Percentiles rank a stretch among this genome's conserved stretches.
These are phyloP conservation scores for Brachypodius melanocephalos DNA, from an alignment of 2,113 vertebrate species.

Conservation along the genomic window DNA sequence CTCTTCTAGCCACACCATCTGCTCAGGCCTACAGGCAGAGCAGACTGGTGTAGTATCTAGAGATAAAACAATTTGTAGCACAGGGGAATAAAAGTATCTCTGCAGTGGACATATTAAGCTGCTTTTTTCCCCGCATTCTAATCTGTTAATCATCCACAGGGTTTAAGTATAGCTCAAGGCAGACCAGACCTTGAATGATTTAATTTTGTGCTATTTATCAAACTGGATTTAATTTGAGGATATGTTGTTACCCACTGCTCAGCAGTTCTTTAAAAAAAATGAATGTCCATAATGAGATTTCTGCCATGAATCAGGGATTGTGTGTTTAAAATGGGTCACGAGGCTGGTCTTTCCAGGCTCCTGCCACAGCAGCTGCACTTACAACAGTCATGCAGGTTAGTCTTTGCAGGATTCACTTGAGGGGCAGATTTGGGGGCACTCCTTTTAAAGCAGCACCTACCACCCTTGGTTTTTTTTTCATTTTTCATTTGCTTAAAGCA, in stretches of 20 bases:
- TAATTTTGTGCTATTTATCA: constrained; percentile 46
- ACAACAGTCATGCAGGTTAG: neutral
- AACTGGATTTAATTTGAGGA: constrained; percentile 45
- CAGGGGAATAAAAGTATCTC: constrained; percentile 19
- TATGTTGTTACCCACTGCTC: neutral
- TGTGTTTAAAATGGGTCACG: constrained; percentile 17
- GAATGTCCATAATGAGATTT: constrained; percentile 16
- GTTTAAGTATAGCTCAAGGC: constrained; percentile 46
- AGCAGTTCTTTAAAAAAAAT: neutral
- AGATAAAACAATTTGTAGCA: constrained; percentile 19
- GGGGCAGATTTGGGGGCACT: neutral
- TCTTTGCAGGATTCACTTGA: neutral
- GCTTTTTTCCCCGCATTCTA: constrained; percentile 10
- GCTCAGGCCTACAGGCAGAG: neutral
- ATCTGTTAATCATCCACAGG: constrained; percentile 54
- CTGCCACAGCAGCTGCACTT: neutral
- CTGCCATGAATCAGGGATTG: neutral
- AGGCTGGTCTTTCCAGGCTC: neutral
- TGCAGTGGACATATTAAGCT: constrained; percentile 34
- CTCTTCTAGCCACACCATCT: neutral
- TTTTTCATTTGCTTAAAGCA: neutral
- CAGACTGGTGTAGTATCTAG: neutral
- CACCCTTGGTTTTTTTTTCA: neutral
- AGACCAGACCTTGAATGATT: constrained; percentile 24
- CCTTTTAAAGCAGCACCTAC: neutral